Evolutionary conservation across 35 echinoderm and acorn worm species (phyloP), one percentile per base, ranked within the genome.

Genomic region (Ophiothrix spiculata): DNA sequence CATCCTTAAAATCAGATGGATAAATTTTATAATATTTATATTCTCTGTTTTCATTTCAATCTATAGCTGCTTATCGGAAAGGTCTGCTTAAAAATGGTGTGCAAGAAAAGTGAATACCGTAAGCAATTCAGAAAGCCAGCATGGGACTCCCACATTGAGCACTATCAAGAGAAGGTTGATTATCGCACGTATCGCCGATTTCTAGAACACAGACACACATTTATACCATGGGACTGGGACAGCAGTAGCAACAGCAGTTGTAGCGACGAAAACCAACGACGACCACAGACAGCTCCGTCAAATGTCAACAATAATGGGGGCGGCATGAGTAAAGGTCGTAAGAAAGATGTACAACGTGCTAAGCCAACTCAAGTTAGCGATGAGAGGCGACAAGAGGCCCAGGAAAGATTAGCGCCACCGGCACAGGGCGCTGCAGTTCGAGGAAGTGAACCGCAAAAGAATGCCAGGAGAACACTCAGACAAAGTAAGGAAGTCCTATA

Each of bases 201-300:
- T 80, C 75, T 91, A 64, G 93, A 95, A 74, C 85, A 91, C 38
- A 85, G 84, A 63, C 93, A 95, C 86, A 64, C 87, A 42, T 85
- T 95, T 56, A 39, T 95, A 38, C 80, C 87, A 32, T 95, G 93
- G 93, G 93, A 95, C 75, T 95, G 89, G 85, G 87, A 90, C 32
- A 90, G 90, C 38, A 91, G 88, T 36, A 88, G 90, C 19, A 82
- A 86, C 79, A 85, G 84, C 29, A 36, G 69, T 19, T 45, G 19
- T n/a, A 32, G 77, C 21, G 29, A 21, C 31, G 8, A 31, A 31
- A 39, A 37, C 29, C 23, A 39, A 8, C 64, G 17, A 16, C 45
- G 78, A 40, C 21, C 54, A 23, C 80, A 45, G 10, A 54, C 73
- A 31, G 42, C 74, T n/a, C 81, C 74, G 21, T n/a, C n/a, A n/a